Evolutionary conservation across 1,140 invertebrate species (phyloP).

Genomic region (Pogonomyrmex barbatus): DNA sequence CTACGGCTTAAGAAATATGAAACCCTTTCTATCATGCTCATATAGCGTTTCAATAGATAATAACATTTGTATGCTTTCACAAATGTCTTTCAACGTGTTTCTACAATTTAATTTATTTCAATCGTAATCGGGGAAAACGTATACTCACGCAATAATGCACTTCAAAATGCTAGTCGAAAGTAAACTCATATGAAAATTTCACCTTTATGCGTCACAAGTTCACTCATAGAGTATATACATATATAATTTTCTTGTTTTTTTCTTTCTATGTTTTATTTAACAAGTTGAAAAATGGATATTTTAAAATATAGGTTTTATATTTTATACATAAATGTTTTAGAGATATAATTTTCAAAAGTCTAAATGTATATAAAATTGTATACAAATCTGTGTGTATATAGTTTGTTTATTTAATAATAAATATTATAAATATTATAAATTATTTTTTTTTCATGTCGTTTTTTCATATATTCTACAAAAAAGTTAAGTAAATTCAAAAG

Average conservation of each 20-base stretch:
- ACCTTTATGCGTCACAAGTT: background rate
- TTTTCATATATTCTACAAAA: too few species aligned
- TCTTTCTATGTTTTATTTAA: background rate
- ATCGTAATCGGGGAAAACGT: conserved; percentile 16
- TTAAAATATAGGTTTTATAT: background rate
- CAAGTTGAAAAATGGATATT: conserved; percentile 44
- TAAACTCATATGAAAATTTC: conserved; percentile 31
- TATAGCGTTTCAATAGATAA: conserved; percentile 14
- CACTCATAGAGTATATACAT: background rate
- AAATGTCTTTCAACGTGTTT: conserved; percentile 1
- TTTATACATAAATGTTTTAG: background rate
- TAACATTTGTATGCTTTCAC: conserved; percentile 11
- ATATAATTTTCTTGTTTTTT: background rate
- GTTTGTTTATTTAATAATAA: background rate
- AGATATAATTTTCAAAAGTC: background rate
- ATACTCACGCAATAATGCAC: conserved; percentile 1
- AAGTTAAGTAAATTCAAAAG: background rate
- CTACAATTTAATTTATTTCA: conserved; percentile 18
- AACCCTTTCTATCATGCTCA: conserved; percentile 13
- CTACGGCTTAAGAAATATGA: background rate
- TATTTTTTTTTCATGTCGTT: too few species aligned
- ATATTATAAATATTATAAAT: background rate
- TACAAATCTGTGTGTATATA: background rate
- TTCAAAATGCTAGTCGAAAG: conserved; percentile 18
- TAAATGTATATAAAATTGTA: conserved; percentile 39